phyloP scores from a whole-genome alignment of 1,140 invertebrate species.

The Myzus persicae region DNA sequence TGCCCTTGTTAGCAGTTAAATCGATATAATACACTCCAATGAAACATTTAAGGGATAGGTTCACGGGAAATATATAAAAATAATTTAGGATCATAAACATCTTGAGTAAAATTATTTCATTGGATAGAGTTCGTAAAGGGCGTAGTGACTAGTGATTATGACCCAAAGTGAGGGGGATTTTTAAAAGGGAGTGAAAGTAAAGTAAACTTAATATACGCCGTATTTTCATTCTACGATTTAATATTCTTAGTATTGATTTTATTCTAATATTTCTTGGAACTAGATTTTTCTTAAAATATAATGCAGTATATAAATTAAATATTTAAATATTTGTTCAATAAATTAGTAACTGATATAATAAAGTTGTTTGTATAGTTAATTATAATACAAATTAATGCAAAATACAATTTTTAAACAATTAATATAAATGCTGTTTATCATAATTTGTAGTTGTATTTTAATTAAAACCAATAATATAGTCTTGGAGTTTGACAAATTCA shows the following conservation, averaged over 20 bases:
- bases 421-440: too few species aligned
- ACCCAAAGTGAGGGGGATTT: neutral
- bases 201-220: constrained; percentile 7
- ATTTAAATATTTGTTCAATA: too few species aligned
- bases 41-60: neutral
- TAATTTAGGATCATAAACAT: neutral
- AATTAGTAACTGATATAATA: too few species aligned
- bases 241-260: neutral
- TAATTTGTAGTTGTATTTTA: too few species aligned
- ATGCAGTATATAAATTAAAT: too few species aligned
- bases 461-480: too few species aligned
- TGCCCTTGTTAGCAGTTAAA: too few species aligned
- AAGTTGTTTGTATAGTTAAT: too few species aligned
- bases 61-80: neutral
- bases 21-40: neutral
- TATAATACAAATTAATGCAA: too few species aligned
- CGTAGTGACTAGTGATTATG: neutral
- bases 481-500: too few species aligned
- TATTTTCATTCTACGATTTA: neutral
- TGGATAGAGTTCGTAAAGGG: neutral
- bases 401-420: too few species aligned
- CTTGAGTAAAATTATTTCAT: neutral
- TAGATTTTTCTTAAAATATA: neutral
- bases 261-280: neutral
- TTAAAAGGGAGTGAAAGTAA: neutral